Conservation (phyloP, 2,888 invertebrate species). For the Mongoloraphidia duomilia region DNA sequence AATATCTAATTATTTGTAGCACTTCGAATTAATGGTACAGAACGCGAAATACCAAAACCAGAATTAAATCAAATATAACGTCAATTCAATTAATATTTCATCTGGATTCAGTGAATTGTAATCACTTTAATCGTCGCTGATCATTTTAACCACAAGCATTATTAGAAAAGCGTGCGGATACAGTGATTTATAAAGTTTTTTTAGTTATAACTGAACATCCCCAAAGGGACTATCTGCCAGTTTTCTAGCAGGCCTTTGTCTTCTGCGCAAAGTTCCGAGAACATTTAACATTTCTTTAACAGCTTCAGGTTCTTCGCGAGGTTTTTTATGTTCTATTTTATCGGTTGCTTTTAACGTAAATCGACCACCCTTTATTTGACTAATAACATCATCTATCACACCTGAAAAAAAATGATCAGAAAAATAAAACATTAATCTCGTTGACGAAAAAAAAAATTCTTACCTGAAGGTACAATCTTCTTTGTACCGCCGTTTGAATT, state of each 20-base stretch:
- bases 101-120: too few relatives aligned
- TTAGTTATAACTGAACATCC: slow-evolving; percentile 16
- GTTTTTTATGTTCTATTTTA: slow-evolving; percentile 39
- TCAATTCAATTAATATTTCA: too few relatives aligned
- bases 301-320: slow-evolving; percentile 45
- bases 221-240: slow-evolving; percentile 17
- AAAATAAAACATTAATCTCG: background rate
- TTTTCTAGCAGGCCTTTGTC: slow-evolving; percentile 31
- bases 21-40: too few relatives aligned
- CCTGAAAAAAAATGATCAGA: slow-evolving; percentile 22
- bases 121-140: too few relatives aligned
- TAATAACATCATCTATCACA: slow-evolving; percentile 63
- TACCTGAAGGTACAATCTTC: slow-evolving; percentile 33
- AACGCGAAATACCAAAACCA: too few relatives aligned
- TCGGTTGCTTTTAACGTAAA: slow-evolving; percentile 55
- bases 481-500: slow-evolving; percentile 32
- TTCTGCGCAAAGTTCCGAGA: slow-evolving; percentile 42
- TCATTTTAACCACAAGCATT: too few relatives aligned
- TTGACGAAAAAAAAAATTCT: slow-evolving; percentile 6
- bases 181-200: too few relatives aligned
- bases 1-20: too few relatives aligned
- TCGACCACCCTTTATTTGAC: slow-evolving; percentile 60
- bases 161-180: too few relatives aligned
- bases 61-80: too few relatives aligned
- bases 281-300: slow-evolving; percentile 55